phyloP scores from a whole-genome alignment of 1,140 invertebrate genomes.

The Drosophila varians region DNA sequence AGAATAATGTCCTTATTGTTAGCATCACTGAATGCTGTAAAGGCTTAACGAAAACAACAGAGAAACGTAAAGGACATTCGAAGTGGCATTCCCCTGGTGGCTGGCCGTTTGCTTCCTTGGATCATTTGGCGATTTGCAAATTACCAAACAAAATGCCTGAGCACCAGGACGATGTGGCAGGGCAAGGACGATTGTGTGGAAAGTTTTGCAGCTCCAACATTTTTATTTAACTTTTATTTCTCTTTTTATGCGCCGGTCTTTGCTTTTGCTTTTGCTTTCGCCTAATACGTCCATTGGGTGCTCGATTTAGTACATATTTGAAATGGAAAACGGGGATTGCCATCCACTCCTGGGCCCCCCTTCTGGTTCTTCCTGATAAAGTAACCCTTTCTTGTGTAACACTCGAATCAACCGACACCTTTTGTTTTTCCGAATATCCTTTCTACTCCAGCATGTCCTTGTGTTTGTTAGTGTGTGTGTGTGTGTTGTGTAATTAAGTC shows the following conservation, averaged over 20 bases:
- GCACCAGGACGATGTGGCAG: neutral
- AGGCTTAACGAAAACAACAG: constrained; percentile 14
- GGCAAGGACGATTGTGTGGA: constrained; percentile 44
- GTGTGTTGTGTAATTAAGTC: constrained; percentile 59
- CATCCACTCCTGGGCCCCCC: constrained; percentile 11
- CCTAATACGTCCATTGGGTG: constrained; percentile 69
- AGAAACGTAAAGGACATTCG: constrained; percentile 21
- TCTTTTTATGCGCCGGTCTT: constrained; percentile 49
- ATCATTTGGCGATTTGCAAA: constrained; percentile 64
- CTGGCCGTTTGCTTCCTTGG: constrained; percentile 41
- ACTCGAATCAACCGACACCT: constrained; percentile 36
- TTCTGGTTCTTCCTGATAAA: constrained; percentile 1
- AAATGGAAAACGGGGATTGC: neutral
- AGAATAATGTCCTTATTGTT: neutral
- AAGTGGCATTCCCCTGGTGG: constrained; percentile 28
- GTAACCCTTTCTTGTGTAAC: constrained; percentile 26
- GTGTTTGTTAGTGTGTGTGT: constrained; percentile 4
- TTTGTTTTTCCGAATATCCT: constrained; percentile 25
- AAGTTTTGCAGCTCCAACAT: constrained; percentile 55
- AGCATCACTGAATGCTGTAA: constrained; percentile 11
- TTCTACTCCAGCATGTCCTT: constrained; percentile 1
- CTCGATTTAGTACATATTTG: constrained; percentile 37
- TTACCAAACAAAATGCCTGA: constrained; percentile 54
- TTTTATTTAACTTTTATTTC: constrained; percentile 77
- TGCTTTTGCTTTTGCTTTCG: constrained; percentile 5